Evolutionary conservation across 1,140 invertebrate genomes (phyloP).

Genomic region (Venustaconcha ellipsiformis): DNA sequence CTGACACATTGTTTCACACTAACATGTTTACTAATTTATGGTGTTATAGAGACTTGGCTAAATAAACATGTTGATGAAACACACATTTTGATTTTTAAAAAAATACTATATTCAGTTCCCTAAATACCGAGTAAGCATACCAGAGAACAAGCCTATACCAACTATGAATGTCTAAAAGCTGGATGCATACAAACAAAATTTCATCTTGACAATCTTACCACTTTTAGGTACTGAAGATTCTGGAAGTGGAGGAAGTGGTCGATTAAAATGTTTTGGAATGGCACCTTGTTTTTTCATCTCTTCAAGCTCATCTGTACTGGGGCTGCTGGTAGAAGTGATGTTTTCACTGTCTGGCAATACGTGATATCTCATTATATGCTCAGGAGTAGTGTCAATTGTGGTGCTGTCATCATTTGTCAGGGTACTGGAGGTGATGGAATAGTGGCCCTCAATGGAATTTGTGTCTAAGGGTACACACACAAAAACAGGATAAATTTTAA

Average conservation of each 20-base stretch:
- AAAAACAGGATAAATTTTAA: too few species aligned
- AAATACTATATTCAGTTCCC: neutral
- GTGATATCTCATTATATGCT: conserved; percentile 1
- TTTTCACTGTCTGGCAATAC: conserved; percentile 22
- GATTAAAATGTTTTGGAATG: conserved; percentile 57
- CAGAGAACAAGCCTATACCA: neutral
- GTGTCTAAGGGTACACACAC: too few species aligned
- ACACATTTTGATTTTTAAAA: too few species aligned
- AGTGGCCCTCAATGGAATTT: neutral
- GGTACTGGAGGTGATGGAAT: conserved; percentile 20
- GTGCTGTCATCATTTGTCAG: conserved; percentile 23
- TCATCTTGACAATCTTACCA: conserved; percentile 20
- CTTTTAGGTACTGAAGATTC: conserved; percentile 9
- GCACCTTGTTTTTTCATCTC: conserved; percentile 58
- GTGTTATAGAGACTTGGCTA: too few species aligned
- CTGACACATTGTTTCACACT: too few species aligned
- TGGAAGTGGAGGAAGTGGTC: conserved; percentile 35
- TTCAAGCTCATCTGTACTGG: conserved; percentile 53
- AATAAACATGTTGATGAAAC: too few species aligned
- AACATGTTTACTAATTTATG: too few species aligned
- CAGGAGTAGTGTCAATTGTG: conserved; percentile 2
- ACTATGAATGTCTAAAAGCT: neutral
- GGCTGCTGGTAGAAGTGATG: conserved; percentile 21
- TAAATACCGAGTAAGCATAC: neutral
- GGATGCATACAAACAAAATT: neutral